phyloP scores from a whole-genome alignment of 1,140 invertebrate genomes.

The Cecropterus lyciades region DNA sequence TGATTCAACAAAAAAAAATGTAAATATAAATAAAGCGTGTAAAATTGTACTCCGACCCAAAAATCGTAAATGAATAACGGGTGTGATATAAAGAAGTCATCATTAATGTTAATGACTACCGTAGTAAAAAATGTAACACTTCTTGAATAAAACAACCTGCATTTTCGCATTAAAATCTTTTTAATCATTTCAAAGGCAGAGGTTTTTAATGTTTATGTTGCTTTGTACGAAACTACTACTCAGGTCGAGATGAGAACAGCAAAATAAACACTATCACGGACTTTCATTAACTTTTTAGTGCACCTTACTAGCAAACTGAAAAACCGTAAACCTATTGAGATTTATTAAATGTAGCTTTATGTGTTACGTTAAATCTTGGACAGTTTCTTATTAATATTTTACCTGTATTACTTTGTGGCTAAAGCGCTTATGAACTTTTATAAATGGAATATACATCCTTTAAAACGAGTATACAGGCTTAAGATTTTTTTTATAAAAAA shows the following conservation, averaged over 20 bases:
- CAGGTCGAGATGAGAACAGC: slow-evolving; percentile 10
- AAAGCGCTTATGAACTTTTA: too few relatives aligned
- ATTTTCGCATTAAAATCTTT: slow-evolving; percentile 15
- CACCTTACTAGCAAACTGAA: neutral
- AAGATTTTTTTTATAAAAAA: too few relatives aligned
- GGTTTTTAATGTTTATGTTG: slow-evolving; percentile 7
- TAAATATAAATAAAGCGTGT: too few relatives aligned
- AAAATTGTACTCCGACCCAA: neutral
- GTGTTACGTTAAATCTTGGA: neutral
- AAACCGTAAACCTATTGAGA: neutral
- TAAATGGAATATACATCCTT: too few relatives aligned
- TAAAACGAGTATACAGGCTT: too few relatives aligned
- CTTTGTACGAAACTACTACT: slow-evolving; percentile 19
- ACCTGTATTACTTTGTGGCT: too few relatives aligned
- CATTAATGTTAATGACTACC: slow-evolving; percentile 2
- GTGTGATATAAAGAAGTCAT: neutral
- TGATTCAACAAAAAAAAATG: too few relatives aligned
- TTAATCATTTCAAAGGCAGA: slow-evolving; percentile 18
- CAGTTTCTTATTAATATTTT: too few relatives aligned
- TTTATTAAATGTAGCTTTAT: too few relatives aligned
- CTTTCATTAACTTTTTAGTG: slow-evolving; percentile 18
- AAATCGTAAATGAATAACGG: neutral
- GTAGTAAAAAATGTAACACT: slow-evolving; percentile 6
- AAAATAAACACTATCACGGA: slow-evolving; percentile 1
- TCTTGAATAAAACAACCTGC: slow-evolving; percentile 4